phyloP scores from a whole-genome alignment of 2,797 vertebrate species.

The Chelmon rostratus region DNA sequence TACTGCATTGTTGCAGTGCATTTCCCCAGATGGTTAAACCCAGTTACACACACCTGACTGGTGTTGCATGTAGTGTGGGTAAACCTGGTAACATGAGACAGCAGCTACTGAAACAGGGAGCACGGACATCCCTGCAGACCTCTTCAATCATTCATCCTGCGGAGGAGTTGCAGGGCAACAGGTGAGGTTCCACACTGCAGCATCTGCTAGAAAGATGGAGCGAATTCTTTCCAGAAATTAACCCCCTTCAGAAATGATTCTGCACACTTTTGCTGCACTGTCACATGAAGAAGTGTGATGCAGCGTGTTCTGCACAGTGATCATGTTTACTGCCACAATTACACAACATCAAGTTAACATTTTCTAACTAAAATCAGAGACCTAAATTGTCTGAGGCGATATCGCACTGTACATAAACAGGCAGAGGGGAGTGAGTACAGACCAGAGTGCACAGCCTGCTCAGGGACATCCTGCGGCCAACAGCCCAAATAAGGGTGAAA shows the following conservation, averaged over 20 bases:
- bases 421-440: slow-evolving; percentile 15
- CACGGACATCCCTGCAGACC: slow-evolving; percentile 28
- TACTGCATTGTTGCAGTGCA: not conserved
- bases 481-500: slow-evolving; percentile 63
- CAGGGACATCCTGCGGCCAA: slow-evolving; percentile 9
- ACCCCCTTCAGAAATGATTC: not conserved
- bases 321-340: not conserved
- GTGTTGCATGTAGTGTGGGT: slow-evolving; percentile 35
- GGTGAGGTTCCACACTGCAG: slow-evolving; percentile 48
- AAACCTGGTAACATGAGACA: slow-evolving; percentile 69
- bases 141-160: slow-evolving; percentile 74
- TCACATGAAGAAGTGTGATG: not conserved
- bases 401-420: not conserved
- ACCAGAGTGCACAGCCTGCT: slow-evolving; percentile 6
- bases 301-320: not conserved
- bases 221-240: not conserved
- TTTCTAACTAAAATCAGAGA: not conserved
- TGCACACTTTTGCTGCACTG: not conserved
- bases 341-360: not conserved
- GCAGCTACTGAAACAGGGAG: slow-evolving; percentile 25
- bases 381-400: not conserved
- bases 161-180: slow-evolving; percentile 38
- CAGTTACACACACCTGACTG: slow-evolving; percentile 31
- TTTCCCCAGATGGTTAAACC: slow-evolving; percentile 7
- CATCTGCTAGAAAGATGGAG: slow-evolving; percentile 8